Conservation (phyloP, 92 coral and sea anemone genomes). For the Diadumene lineata region DNA sequence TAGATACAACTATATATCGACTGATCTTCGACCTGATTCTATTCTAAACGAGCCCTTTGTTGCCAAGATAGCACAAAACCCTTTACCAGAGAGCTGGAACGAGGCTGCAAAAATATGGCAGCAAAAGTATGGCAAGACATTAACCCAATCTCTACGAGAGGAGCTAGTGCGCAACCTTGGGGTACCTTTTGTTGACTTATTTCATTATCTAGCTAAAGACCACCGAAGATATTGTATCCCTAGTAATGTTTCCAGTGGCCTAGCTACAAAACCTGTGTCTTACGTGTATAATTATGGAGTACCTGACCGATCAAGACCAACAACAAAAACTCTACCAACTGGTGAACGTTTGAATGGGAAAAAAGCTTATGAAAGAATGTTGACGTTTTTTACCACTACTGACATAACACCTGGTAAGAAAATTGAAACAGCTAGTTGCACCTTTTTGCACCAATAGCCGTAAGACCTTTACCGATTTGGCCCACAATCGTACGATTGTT, state of each 20-base stretch:
- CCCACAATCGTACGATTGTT: no score
- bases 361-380: constrained; percentile 67
- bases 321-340: constrained; percentile 69
- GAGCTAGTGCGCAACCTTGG: constrained; percentile 56
- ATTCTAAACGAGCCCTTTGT: constrained; percentile 43
- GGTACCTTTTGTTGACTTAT: constrained; percentile 52
- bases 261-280: constrained; percentile 70
- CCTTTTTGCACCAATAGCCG: no score
- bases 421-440: no score
- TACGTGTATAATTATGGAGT: constrained; percentile 69
- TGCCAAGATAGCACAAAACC: constrained; percentile 16
- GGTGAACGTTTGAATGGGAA: constrained; percentile 68
- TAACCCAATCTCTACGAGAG: constrained; percentile 38
- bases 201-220: constrained; percentile 66
- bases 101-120: constrained; percentile 47
- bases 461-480: no score
- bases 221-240: constrained; percentile 81
- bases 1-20: constrained; percentile 46
- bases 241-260: constrained; percentile 91
- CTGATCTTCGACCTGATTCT: constrained; percentile 20
- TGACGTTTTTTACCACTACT: constrained; percentile 77
- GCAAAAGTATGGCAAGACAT: constrained; percentile 35
- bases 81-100: neutral
- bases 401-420: constrained; percentile 66
- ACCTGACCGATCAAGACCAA: constrained; percentile 59